Base-by-base conservation (phyloP, 2,113 vertebrate species). In the Sceloporus undulatus region DNA sequence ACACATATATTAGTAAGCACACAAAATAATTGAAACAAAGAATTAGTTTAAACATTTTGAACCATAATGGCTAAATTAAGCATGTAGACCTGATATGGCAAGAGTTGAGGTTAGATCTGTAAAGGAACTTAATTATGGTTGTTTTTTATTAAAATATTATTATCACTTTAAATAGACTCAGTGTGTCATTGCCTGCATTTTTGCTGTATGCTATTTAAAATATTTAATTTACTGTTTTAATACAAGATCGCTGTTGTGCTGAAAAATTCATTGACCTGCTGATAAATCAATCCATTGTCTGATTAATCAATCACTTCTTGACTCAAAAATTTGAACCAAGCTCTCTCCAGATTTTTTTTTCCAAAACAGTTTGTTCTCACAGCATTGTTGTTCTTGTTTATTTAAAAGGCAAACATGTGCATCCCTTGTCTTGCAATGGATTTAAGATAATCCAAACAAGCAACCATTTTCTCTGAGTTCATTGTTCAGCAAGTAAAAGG, bases 151-250 rank as follows among this genome's bases (percentile, higher is more conserved):
- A 11, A 8, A 54, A 54, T 5, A 27, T 78, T 78, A 21, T 38
- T 54, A 52, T 68, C 27, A 59, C 40, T 75, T 65, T 81, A 74
- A 74, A 81, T 86, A 86, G 65, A 66, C 6, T 52, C 76, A 70
- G 78, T 27, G 21, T 42, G 71, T 81, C 38, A 81, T 62, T 81
- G 42, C 71, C 59, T 82, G 18, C 38, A 74, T 82, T 74, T 42
- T 34, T 13, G 34, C 74, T 27, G 25, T n/a, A n/a, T 48, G 40
- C 38, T 75, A 75, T 82, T 87, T 66, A 82, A 85, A 71, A 40
- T 81, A 78, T 80, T 59, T 73, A 81, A 83, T 83, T 77, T 68
- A 83, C 56, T 77, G 80, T 3, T 68, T 88, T 66, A 68, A 65
- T 7, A 34, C 6, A 75, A 54, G 38, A 23, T 82, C 79, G 66